Conservation (phyloP, 1,140 invertebrate genomes). For the Telenomus remus region DNA sequence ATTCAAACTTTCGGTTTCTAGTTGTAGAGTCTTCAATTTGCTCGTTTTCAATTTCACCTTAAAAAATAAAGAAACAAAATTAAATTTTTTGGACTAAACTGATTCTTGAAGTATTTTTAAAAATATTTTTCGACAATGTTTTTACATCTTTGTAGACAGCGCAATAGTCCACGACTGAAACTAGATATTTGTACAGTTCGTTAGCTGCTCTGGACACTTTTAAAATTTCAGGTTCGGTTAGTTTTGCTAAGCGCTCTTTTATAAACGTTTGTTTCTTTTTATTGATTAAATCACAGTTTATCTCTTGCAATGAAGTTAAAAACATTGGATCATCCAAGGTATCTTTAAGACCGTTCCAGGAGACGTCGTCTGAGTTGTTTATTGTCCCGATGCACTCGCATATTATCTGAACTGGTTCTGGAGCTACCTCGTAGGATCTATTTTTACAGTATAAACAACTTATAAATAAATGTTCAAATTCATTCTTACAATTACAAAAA, state of each 20-base stretch:
- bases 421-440: conserved; percentile 91
- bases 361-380: conserved; percentile 86
- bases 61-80: neutral
- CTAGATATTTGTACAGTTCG: conserved; percentile 88
- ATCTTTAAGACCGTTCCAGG: conserved; percentile 91
- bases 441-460: neutral
- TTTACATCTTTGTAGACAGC: conserved; percentile 88
- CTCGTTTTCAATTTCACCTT: conserved; percentile 28
- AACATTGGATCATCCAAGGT: conserved; percentile 94
- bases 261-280: conserved; percentile 82
- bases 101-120: too few relatives aligned
- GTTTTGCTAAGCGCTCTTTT: conserved; percentile 82
- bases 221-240: conserved; percentile 83
- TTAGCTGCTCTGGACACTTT: conserved; percentile 86
- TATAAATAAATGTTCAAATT: too few relatives aligned
- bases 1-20: conserved; percentile 22
- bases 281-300: conserved; percentile 89
- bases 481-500: too few relatives aligned
- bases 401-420: conserved; percentile 88
- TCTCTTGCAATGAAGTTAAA: conserved; percentile 84
- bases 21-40: conserved; percentile 23
- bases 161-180: conserved; percentile 90
- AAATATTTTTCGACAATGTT: too few relatives aligned
- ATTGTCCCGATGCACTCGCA: conserved; percentile 92
- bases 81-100: too few relatives aligned